Evolutionary conservation across 2,888 invertebrate genomes (phyloP).

Genomic region (Andrena camellia): DNA sequence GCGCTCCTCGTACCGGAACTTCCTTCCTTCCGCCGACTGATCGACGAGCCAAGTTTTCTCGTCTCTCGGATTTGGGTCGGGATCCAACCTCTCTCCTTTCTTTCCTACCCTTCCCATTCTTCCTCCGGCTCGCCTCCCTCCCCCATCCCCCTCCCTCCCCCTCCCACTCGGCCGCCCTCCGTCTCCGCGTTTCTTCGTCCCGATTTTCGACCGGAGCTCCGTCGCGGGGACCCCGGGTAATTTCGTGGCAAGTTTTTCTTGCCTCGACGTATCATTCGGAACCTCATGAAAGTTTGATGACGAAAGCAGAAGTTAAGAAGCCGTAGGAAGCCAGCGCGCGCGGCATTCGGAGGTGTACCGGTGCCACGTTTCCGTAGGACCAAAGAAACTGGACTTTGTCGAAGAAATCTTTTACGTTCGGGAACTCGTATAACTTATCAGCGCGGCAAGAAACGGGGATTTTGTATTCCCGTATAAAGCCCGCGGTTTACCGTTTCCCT

Average conservation of each 20-base stretch:
- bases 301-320: slow-evolving; percentile 74
- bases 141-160: slow-evolving; percentile 19
- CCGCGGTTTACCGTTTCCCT: slow-evolving; percentile 24
- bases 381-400: slow-evolving; percentile 56
- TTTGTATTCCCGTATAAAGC: slow-evolving; percentile 57
- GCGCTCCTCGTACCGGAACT: slow-evolving; percentile 82
- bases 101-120: slow-evolving; percentile 59
- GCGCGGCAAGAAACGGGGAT: slow-evolving; percentile 56
- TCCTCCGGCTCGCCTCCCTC: slow-evolving; percentile 31
- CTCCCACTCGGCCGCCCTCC: slow-evolving; percentile 27
- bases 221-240: slow-evolving; percentile 61
- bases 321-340: slow-evolving; percentile 51
- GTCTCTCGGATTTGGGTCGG: slow-evolving; percentile 83
- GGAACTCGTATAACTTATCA: slow-evolving; percentile 67
- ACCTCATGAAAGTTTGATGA: slow-evolving; percentile 82
- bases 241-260: slow-evolving; percentile 74
- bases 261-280: slow-evolving; percentile 71
- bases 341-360: slow-evolving; percentile 66
- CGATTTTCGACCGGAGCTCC: slow-evolving; percentile 59
- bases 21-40: slow-evolving; percentile 84
- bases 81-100: slow-evolving; percentile 69
- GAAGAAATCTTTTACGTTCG: slow-evolving; percentile 54
- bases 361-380: slow-evolving; percentile 64
- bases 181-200: slow-evolving; percentile 46
- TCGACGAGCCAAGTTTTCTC: slow-evolving; percentile 84